phyloP scores from a whole-genome alignment of 2,888 invertebrate species.

The Trichacis sp. region DNA sequence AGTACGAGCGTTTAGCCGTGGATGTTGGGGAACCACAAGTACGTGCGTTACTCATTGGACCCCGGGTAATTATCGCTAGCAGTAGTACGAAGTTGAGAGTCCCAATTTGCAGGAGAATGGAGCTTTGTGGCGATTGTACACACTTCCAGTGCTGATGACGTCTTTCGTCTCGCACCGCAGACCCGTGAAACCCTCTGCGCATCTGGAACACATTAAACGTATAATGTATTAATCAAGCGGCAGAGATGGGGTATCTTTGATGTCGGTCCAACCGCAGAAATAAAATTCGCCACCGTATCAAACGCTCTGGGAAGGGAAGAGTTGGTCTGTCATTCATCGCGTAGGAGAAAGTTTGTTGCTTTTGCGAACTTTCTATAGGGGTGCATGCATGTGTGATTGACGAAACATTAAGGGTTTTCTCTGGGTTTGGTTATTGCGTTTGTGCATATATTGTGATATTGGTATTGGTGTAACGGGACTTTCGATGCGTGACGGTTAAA shows the following conservation, averaged over 20 bases:
- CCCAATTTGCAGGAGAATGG: conserved; percentile 84
- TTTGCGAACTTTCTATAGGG: no score
- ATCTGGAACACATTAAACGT: conserved; percentile 72
- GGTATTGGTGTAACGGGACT: no score
- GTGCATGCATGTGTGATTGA: no score
- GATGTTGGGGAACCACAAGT: conserved; percentile 47
- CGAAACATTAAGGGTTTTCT: no score
- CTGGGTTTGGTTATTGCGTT: no score
- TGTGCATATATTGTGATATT: no score
- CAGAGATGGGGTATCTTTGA: neutral
- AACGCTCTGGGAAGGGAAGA: neutral
- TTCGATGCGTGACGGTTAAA: no score
- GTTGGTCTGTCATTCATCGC: neutral
- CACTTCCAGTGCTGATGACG: conserved; percentile 81
- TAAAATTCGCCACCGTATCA: neutral
- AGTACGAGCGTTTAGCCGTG: conserved; percentile 24
- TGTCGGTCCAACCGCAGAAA: neutral
- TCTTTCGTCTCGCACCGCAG: conserved; percentile 85
- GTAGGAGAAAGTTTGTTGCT: no score
- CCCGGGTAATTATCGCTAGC: conserved; percentile 73
- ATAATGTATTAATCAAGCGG: conserved; percentile 22
- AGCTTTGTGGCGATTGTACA: conserved; percentile 75
- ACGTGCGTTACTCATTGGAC: conserved; percentile 58
- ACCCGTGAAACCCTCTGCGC: conserved; percentile 84
- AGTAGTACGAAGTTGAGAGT: conserved; percentile 82